Base-by-base conservation (phyloP, 2,113 vertebrate species). In the Hiodon tergisus region DNA sequence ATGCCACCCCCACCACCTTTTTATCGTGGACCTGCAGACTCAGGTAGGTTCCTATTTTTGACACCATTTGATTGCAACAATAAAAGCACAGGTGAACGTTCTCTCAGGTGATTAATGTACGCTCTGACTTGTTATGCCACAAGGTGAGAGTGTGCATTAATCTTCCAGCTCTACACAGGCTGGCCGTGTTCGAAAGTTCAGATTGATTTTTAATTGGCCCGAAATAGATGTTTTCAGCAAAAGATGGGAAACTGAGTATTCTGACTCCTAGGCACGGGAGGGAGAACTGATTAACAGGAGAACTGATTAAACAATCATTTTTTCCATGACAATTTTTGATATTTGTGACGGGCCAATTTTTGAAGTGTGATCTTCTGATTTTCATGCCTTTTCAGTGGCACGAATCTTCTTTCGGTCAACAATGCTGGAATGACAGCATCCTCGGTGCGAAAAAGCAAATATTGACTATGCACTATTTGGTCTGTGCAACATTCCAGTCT, bases 201-300 rank as follows among this genome's bases (percentile, higher is more conserved):
- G 90, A 92, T 91, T 90, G 89, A 86, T 89, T 92, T 92, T 91
- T 90, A 92, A 92, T 91, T 92, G 90, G 89, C 88, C 84, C 82
- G 87, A 89, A 88, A 91, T 88, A 90, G 85, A 92, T 92, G 86
- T 89, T 88, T 86, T 86, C 82, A 81, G 2, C 59, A 70, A 79
- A 83, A 86, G 78, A 77, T 80, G 76, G 76, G 71, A 82, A 82
- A 55, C 51, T 61, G 84, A 73, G 75, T 69, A n/a, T n/a, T 52
- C 47, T 17, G 55, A 31, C 57, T 67, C 62, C 51, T 57, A 55
- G 79, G 80, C 5, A 59, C 57, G 31, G 31, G 31, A 31, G 31
- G 31, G 31, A 31, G 31, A 31, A 31, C 31, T 31, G 31, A 31
- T 31, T 31, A 31, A 31, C 31, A 31, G 31, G 31, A 31, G 31